phyloP scores from a whole-genome alignment of 2,113 vertebrate genomes.

The Engraulis encrasicolus region DNA sequence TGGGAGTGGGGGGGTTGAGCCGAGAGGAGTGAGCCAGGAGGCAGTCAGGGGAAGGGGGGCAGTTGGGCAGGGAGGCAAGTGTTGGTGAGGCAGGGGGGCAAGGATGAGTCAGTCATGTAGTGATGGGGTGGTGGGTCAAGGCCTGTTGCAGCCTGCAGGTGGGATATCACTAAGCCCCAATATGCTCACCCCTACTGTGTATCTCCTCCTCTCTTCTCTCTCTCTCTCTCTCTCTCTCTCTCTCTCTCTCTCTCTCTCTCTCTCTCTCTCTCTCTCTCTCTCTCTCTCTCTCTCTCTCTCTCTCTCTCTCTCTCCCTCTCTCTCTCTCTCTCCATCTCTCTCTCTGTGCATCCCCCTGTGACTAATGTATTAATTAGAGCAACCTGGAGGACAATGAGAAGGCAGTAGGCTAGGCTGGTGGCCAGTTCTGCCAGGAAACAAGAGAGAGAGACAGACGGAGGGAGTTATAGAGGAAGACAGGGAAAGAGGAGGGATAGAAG shows the following conservation, averaged over 20 bases:
- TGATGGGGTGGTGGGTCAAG: slow-evolving; percentile 59
- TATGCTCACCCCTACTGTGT: slow-evolving; percentile 58
- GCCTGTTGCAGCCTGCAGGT: not conserved
- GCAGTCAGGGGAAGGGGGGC: no score
- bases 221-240: not conserved
- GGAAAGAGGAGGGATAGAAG: slow-evolving; percentile 32
- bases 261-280: not conserved
- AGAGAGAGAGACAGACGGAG: not conserved
- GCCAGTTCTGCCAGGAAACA: not conserved
- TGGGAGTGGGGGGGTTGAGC: no score
- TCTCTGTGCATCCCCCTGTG: slow-evolving; percentile 49
- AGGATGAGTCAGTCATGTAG: slow-evolving; percentile 66
- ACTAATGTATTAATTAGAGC: slow-evolving; percentile 74
- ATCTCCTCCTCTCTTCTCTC: slow-evolving; percentile 27
- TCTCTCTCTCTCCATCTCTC: slow-evolving; percentile 47
- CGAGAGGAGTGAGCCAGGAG: no score
- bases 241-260: not conserved
- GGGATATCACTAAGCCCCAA: not conserved
- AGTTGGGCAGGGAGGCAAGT: no score
- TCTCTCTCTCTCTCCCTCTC: no score
- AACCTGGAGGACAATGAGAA: slow-evolving; percentile 48
- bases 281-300: slow-evolving; percentile 35
- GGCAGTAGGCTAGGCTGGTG: slow-evolving; percentile 24
- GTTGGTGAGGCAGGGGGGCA: no score
- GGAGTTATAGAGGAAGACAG: not conserved